phyloP scores from a whole-genome alignment of 2,888 invertebrate species.

The Nebria brevicollis region DNA sequence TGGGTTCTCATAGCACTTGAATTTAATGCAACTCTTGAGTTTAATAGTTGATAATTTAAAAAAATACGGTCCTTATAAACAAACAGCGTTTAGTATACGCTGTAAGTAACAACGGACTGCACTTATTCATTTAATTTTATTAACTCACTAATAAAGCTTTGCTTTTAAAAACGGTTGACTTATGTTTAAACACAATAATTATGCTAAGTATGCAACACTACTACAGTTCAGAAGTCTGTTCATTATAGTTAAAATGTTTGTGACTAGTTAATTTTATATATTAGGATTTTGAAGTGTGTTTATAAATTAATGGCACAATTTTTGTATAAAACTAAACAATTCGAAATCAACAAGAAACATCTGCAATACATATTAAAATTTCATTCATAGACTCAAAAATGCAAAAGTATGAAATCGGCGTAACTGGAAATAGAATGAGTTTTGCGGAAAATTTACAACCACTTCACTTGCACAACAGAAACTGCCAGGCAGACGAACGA shows the following conservation, averaged over 20 bases:
- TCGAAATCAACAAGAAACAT: no score
- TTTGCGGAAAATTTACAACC: not conserved
- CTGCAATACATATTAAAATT: no score
- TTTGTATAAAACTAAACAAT: no score
- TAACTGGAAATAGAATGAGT: no score
- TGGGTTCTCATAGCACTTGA: not conserved
- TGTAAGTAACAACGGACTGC: not conserved
- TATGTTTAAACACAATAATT: not conserved
- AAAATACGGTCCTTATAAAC: not conserved
- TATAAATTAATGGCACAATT: no score
- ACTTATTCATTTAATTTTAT: not conserved
- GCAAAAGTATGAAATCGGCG: no score
- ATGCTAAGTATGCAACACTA: not conserved
- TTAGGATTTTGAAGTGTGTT: no score
- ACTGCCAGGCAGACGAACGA: not conserved
- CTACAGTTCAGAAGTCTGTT: not conserved
- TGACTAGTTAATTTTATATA: no score
- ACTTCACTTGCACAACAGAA: no score
- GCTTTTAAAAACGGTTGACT: not conserved
- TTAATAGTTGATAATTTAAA: not conserved
- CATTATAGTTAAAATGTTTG: not conserved
- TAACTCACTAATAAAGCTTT: not conserved
- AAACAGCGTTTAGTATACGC: not conserved
- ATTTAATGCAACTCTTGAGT: not conserved
- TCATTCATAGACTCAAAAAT: no score